Conservation (phyloP, 2,797 vertebrate species). For the Tolypeutes matacus region DNA sequence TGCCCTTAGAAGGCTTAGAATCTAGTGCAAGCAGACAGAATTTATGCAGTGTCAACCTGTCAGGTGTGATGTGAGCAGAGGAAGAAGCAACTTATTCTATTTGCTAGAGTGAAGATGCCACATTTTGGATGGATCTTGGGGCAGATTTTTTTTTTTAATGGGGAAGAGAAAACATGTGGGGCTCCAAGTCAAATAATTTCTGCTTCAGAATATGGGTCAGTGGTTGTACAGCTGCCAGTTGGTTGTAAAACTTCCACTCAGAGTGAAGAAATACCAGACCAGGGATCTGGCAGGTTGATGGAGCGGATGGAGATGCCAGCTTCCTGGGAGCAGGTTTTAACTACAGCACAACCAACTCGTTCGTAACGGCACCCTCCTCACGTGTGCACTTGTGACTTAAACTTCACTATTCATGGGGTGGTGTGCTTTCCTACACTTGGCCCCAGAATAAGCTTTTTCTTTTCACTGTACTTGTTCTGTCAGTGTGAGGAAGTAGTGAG, state of each 20-base stretch:
- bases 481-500: neutral
- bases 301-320: neutral
- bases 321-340: neutral
- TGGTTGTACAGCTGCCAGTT: neutral
- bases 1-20: neutral
- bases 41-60: neutral
- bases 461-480: neutral
- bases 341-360: accelerated
- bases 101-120: neutral
- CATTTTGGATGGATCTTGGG: neutral
- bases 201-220: neutral
- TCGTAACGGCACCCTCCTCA: neutral
- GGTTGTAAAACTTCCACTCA: neutral
- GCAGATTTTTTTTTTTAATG: neutral
- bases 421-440: neutral
- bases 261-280: neutral
- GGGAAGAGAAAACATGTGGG: neutral
- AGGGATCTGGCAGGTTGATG: neutral
- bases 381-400: neutral
- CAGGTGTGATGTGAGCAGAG: neutral
- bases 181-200: neutral
- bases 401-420: neutral
- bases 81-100: neutral
- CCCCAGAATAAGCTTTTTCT: neutral
- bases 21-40: neutral